These are phyloP conservation scores for Theretra japonica DNA, from an alignment of 2,888 invertebrate genomes.

Conservation along the genomic window DNA sequence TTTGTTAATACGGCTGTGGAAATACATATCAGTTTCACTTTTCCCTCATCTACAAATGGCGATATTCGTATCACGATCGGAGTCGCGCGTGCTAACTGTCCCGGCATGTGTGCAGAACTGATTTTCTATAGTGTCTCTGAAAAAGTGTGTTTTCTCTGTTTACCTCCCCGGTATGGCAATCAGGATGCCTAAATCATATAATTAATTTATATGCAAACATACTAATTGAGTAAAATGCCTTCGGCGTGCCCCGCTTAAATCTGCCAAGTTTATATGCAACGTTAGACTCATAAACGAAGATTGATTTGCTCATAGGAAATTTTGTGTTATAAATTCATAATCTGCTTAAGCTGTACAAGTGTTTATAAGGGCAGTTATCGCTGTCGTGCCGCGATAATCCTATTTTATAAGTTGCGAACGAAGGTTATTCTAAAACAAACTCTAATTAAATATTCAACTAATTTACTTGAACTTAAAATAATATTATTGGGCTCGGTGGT, in stretches of 20 bases:
- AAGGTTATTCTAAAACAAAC: conserved; percentile 6
- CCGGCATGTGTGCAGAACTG: conserved; percentile 55
- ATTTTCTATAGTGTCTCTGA: conserved; percentile 44
- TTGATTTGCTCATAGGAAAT: conserved; percentile 22
- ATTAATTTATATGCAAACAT: neutral
- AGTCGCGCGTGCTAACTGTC: conserved; percentile 75
- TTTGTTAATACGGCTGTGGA: conserved; percentile 63
- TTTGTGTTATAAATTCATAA: conserved; percentile 24
- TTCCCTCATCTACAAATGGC: conserved; percentile 73
- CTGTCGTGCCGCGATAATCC: conserved; percentile 41
- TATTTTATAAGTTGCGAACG: conserved; percentile 33
- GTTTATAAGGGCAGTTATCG: conserved; percentile 36
- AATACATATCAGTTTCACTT: conserved; percentile 81
- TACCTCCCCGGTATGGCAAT: conserved; percentile 3
- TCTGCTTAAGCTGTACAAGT: conserved; percentile 15
- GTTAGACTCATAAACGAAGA: conserved; percentile 5
- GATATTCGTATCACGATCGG: conserved; percentile 79
- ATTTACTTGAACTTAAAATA: neutral
- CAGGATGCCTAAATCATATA: neutral
- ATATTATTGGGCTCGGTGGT: too few species aligned
- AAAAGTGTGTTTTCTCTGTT: conserved; percentile 26
- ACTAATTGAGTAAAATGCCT: neutral
- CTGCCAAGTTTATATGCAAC: conserved; percentile 1
- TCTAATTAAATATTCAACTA: neutral
- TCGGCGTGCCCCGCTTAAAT: too few species aligned